Conservation (phyloP, 1,140 invertebrate species). For the Tetraneura akinire region DNA sequence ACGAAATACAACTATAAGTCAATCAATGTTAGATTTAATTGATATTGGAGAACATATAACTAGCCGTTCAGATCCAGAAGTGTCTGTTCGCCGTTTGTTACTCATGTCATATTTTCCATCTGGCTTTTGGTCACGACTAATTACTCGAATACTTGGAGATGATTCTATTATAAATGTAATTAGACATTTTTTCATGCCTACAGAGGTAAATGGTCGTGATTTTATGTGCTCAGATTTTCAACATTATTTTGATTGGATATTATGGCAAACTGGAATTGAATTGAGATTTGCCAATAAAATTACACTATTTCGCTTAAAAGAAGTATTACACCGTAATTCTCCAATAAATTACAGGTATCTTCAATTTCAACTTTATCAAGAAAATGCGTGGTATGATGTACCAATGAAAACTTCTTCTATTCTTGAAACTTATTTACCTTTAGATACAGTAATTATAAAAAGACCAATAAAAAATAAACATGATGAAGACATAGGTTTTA, state of each 20-base stretch:
- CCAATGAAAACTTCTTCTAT: conserved; percentile 81
- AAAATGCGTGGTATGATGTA: conserved; percentile 81
- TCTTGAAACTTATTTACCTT: conserved; percentile 84
- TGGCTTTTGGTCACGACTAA: conserved; percentile 95
- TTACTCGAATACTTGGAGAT: conserved; percentile 89
- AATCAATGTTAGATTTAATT: background rate
- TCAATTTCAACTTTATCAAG: conserved; percentile 68
- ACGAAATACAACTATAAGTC: background rate
- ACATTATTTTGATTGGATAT: conserved; percentile 80
- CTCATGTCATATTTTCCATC: conserved; percentile 96
- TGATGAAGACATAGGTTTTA: conserved; percentile 64
- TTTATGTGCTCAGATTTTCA: conserved; percentile 35
- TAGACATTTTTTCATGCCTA: conserved; percentile 69
- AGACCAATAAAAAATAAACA: conserved; percentile 64
- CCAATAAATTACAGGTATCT: conserved; percentile 60
- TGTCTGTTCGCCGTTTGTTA: conserved; percentile 70
- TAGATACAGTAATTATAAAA: conserved; percentile 73
- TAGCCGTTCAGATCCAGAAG: conserved; percentile 62
- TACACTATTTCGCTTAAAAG: conserved; percentile 79
- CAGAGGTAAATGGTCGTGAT: conserved; percentile 61
- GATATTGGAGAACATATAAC: conserved; percentile 57
- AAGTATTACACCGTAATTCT: conserved; percentile 70
- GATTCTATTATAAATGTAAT: conserved; percentile 83
- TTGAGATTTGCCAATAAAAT: conserved; percentile 76
- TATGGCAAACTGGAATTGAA: conserved; percentile 94